Base-by-base conservation (phyloP, 2,888 invertebrate genomes). In the Idaea dimidiata region DNA sequence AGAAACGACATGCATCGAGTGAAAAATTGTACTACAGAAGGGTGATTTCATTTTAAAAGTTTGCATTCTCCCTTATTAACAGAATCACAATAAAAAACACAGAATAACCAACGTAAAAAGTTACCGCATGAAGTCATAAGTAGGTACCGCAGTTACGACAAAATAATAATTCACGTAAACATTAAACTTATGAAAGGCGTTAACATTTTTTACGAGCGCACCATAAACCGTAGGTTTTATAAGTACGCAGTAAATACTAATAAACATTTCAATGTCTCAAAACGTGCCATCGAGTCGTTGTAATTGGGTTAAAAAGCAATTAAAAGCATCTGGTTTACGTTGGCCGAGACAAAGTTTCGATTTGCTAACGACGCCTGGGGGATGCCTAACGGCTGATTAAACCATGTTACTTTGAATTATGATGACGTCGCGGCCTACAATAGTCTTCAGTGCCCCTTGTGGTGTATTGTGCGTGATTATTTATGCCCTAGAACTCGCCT, bases 251-350 rank as follows among this genome's bases (percentile, higher is more conserved):
- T 72, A 67, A 71, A 71, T 70, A 67, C 62, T 69, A 68, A 71
- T 69, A 72, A 75, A 72, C 72, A 73, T 70, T 75, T 71, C 70
- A 73, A 70, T 73, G 72, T 70, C 71, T 70, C 67, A 62, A 66
- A 69, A 69, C 62, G 68, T 69, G 66, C 66, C 69, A 65, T 64
- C 64, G 65, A 67, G 64, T 67, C 63, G 24, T 17, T 17, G 62
- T 80, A 83, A 82, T 82, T 78, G 75, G 74, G 80, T 83, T 82
- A 81, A 79, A 83, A 83, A 80, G 78, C 81, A 78, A 81, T 84
- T 83, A 82, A 80, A 80, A 80, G 66, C 83, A 83, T 82, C 84
- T 84, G 84, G 82, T 78, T 78, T 78, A 72, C 78, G 77, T 81
- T 73, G 65, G 68, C 43, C 65, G 72, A 65, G 66, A 69, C 72